Evolutionary conservation across 2,113 vertebrate genomes (phyloP).

Genomic region (Spea multiplicata): DNA sequence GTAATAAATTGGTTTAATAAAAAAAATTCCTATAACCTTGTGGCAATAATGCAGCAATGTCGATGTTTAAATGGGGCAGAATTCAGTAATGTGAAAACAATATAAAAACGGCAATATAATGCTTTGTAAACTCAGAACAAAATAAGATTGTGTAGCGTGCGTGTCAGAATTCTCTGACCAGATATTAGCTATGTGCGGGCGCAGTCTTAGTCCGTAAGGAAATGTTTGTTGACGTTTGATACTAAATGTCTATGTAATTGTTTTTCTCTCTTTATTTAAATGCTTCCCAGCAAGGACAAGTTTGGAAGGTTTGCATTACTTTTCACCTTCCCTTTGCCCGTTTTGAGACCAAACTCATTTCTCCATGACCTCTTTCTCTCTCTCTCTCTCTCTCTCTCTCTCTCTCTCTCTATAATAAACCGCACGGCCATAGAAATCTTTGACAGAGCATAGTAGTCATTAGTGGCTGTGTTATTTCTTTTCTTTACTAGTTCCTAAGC

Average conservation of each 20-base stretch:
- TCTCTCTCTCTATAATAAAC: slow-evolving; percentile 73
- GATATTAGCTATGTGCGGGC: too few species aligned
- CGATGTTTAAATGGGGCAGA: too few species aligned
- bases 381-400: slow-evolving; percentile 75
- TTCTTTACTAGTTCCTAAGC: slow-evolving; percentile 52
- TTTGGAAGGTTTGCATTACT: slow-evolving; percentile 99
- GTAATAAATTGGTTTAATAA: too few species aligned
- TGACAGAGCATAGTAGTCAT: slow-evolving; percentile 55
- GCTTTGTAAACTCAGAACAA: too few species aligned
- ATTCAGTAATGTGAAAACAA: too few species aligned
- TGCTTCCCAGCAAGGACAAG: slow-evolving; percentile 99
- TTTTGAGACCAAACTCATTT: slow-evolving; percentile 80
- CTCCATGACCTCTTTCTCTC: slow-evolving; percentile 86
- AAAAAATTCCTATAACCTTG: too few species aligned
- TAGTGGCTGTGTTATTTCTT: slow-evolving; percentile 56
- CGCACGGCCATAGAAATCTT: slow-evolving; percentile 63
- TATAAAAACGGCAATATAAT: too few species aligned
- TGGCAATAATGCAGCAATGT: too few species aligned
- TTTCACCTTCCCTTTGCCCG: slow-evolving; percentile 98
- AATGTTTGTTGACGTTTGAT: slow-evolving; percentile 51
- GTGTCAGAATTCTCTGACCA: too few species aligned
- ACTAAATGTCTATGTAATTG: slow-evolving; percentile 85
- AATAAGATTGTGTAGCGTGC: too few species aligned
- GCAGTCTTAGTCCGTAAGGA: not conserved
- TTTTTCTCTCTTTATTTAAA: slow-evolving; percentile 95